A percentile compares a stretch with the other conserved stretches of the same genome.
Evolutionary conservation across 2,797 vertebrate species (phyloP).

Genomic region (Cyclopterus lumpus): DNA sequence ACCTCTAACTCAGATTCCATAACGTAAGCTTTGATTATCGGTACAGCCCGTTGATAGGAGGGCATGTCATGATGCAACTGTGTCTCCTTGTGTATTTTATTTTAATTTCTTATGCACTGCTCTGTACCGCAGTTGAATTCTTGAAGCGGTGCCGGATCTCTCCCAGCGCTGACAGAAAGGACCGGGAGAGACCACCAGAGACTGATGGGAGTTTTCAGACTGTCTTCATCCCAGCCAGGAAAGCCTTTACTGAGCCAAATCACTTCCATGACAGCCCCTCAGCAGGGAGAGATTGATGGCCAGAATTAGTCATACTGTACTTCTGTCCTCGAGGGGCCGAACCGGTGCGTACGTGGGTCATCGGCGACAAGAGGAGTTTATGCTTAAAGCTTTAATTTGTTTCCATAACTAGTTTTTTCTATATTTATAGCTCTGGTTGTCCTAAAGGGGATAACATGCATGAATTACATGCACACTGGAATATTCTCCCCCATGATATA

Average conservation of each 20-base stretch:
- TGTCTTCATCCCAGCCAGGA: slow-evolving; percentile 49
- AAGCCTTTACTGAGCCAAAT: slow-evolving; percentile 59
- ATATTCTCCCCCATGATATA: slow-evolving; percentile 1
- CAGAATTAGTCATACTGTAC: slow-evolving; percentile 68
- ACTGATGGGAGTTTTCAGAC: slow-evolving; percentile 47
- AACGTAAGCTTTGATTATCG: slow-evolving; percentile 36
- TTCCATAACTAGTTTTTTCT: slow-evolving; percentile 7
- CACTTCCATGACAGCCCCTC: slow-evolving; percentile 66
- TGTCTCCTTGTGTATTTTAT: neutral
- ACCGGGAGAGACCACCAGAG: slow-evolving; percentile 52
- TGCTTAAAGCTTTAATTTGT: slow-evolving; percentile 28
- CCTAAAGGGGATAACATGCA: neutral
- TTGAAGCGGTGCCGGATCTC: slow-evolving; percentile 56
- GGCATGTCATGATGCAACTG: neutral
- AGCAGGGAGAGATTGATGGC: slow-evolving; percentile 56
- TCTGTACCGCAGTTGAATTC: slow-evolving; percentile 45
- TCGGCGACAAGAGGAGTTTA: slow-evolving; percentile 10
- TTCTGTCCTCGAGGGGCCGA: slow-evolving; percentile 47
- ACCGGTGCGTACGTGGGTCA: slow-evolving; percentile 52
- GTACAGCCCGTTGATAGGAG: slow-evolving; percentile 3
- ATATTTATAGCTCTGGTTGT: neutral
- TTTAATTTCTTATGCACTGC: neutral
- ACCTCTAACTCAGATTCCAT: slow-evolving; percentile 15
- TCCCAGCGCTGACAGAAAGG: slow-evolving; percentile 44
- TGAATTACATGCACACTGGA: neutral